These are phyloP conservation scores for Drosophila mimetica DNA, from an alignment of 2,888 invertebrate genomes.

Conservation along the genomic window DNA sequence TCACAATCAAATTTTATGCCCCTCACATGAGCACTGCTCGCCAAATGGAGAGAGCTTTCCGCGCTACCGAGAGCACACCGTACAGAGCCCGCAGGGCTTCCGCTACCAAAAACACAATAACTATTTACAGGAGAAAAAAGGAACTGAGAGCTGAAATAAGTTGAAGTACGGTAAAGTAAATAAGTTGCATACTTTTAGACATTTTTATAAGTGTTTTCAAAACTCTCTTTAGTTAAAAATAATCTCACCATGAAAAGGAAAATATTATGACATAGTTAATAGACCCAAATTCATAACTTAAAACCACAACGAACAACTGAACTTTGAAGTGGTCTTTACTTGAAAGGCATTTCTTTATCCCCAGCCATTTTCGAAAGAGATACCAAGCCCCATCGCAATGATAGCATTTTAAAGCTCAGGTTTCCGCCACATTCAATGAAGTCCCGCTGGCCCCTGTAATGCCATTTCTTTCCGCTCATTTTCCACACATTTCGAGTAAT, in stretches of 20 bases:
- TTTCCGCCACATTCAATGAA: constrained; percentile 20
- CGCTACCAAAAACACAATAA: constrained; percentile 45
- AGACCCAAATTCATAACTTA: no score
- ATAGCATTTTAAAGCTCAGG: constrained; percentile 24
- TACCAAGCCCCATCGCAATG: constrained; percentile 10
- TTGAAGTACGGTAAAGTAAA: not conserved
- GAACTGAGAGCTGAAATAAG: not conserved
- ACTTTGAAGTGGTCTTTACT: not conserved
- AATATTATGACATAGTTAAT: no score
- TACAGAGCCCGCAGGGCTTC: constrained; percentile 50
- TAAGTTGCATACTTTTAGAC: no score
- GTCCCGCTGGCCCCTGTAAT: constrained; percentile 4
- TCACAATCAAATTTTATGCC: constrained; percentile 79
- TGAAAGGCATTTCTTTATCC: not conserved
- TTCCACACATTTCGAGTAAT: constrained; percentile 44
- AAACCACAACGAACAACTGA: no score
- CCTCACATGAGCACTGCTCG: constrained; percentile 27
- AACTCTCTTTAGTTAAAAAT: no score
- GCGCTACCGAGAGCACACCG: constrained; percentile 27
- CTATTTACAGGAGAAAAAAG: constrained; percentile 21
- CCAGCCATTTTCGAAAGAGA: not conserved
- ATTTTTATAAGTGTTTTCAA: no score
- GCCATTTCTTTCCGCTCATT: constrained; percentile 38
- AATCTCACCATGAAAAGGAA: no score
- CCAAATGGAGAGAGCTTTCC: constrained; percentile 22